Evolutionary conservation across 64 coral and sea anemone genomes (phyloP).

Genomic region (Trachythela sp.): DNA sequence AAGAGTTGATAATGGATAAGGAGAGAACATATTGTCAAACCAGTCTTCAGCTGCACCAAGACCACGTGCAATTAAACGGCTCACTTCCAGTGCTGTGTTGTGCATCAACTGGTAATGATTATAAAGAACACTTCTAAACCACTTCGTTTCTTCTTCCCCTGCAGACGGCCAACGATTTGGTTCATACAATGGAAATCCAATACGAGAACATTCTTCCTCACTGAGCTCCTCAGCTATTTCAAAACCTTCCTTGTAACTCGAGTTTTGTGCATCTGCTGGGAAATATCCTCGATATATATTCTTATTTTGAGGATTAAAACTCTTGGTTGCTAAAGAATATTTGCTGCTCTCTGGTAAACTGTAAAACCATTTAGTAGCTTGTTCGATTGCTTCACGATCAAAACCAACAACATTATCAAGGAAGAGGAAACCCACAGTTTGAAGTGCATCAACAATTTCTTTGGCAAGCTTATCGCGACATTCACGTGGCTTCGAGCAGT

Average conservation of each 20-base stretch:
- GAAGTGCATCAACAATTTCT: slow-evolving; percentile 38
- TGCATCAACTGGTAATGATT: slow-evolving; percentile 51
- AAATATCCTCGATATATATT: slow-evolving; percentile 55
- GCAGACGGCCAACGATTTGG: slow-evolving; percentile 25
- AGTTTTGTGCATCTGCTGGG: slow-evolving; percentile 31
- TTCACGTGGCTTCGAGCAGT: not conserved
- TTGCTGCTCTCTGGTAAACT: slow-evolving; percentile 15
- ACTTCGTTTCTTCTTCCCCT: slow-evolving; percentile 32
- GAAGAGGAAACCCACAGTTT: slow-evolving; percentile 18
- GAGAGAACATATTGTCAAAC: slow-evolving; percentile 47
- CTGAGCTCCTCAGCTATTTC: slow-evolving; percentile 12
- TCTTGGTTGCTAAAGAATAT: slow-evolving; percentile 9
- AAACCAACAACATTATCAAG: slow-evolving; percentile 24
- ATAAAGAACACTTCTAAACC: slow-evolving; percentile 22
- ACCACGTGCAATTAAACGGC: slow-evolving; percentile 51
- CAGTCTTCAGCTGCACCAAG: slow-evolving; percentile 39
- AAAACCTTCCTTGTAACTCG: slow-evolving; percentile 50
- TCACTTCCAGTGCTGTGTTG: slow-evolving; percentile 26
- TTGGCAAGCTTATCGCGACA: slow-evolving; percentile 1
- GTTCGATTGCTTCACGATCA: not conserved
- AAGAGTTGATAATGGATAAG: slow-evolving; percentile 43
- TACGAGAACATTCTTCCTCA: slow-evolving; percentile 2
- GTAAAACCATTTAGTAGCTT: slow-evolving; percentile 29
- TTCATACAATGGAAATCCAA: slow-evolving; percentile 52
- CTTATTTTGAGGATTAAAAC: slow-evolving; percentile 41